Conservation (phyloP, 2,888 invertebrate species). For the Ormyrus rosae region DNA sequence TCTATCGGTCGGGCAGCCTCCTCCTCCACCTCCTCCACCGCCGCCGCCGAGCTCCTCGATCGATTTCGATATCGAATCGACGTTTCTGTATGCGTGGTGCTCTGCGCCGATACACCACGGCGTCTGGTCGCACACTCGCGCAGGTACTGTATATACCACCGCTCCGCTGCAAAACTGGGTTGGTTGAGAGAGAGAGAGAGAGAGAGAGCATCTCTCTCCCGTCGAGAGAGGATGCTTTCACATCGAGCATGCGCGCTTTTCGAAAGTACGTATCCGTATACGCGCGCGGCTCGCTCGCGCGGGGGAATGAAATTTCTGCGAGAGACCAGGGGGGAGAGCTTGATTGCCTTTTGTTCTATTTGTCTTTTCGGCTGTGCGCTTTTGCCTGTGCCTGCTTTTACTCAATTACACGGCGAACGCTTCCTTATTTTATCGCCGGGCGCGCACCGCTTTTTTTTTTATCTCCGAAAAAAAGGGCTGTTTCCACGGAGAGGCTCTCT, state of each 20-base stretch:
- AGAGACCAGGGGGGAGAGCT: not conserved
- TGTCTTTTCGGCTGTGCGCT: not conserved
- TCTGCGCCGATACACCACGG: not conserved
- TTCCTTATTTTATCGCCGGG: too few relatives aligned
- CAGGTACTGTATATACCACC: not conserved
- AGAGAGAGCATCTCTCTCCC: not conserved
- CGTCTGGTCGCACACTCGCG: not conserved
- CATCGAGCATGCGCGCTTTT: not conserved
- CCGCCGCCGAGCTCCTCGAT: not conserved
- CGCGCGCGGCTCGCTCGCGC: not conserved
- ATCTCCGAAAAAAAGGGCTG: too few relatives aligned
- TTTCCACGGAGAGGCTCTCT: too few relatives aligned
- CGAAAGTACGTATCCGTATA: not conserved
- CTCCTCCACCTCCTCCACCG: not conserved
- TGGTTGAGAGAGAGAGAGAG: not conserved
- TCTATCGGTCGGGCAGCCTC: not conserved
- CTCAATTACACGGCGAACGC: too few relatives aligned
- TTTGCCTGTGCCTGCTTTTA: too few relatives aligned
- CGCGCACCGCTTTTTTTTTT: too few relatives aligned
- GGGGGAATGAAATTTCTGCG: not conserved
- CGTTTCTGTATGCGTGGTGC: not conserved
- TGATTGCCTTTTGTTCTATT: not conserved
- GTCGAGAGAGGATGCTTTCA: not conserved
- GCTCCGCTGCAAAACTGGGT: not conserved
- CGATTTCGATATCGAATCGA: not conserved